phyloP scores from a whole-genome alignment of 2,113 vertebrate species.

The Lasiurus borealis region DNA sequence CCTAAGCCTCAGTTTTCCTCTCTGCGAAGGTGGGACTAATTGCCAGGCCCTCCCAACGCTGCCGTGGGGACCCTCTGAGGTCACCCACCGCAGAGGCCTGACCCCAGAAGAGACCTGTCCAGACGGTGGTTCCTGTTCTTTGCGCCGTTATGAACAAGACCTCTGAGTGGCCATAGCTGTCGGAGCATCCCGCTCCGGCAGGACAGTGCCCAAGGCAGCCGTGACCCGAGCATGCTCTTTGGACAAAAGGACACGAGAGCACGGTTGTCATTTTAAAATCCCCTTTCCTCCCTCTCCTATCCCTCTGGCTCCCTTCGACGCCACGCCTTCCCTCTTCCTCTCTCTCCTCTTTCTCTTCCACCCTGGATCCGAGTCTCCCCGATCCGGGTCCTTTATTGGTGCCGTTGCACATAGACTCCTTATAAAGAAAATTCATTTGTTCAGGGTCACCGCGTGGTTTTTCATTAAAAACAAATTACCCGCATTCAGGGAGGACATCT shows the following conservation, averaged over 20 bases:
- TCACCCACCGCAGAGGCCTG: fast-evolving
- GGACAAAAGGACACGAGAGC: slow-evolving; percentile 61
- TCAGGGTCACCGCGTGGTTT: slow-evolving; percentile 99
- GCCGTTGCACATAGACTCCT: slow-evolving; percentile 92
- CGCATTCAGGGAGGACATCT: slow-evolving; percentile 99
- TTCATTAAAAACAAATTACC: slow-evolving; percentile 99
- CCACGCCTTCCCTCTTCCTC: not conserved
- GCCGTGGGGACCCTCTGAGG: not conserved
- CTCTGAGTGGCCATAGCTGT: not conserved
- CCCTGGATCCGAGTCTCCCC: slow-evolving; percentile 81
- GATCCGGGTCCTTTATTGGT: slow-evolving; percentile 85
- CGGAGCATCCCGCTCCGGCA: fast-evolving
- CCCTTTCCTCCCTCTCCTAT: not conserved
- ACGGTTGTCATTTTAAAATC: not conserved
- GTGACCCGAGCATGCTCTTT: not conserved
- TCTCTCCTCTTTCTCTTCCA: slow-evolving; percentile 48
- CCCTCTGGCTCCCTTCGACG: not conserved
- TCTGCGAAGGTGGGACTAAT: slow-evolving; percentile 44
- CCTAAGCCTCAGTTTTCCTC: not conserved
- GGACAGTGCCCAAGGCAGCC: not conserved
- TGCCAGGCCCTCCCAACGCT: not conserved
- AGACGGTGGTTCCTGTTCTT: not conserved
- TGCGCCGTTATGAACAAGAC: not conserved
- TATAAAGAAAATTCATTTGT: slow-evolving; percentile 99
- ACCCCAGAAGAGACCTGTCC: not conserved